These are phyloP conservation scores for Delphinapterus leucas DNA, from an alignment of 2,113 vertebrate species.

Conservation along the genomic window DNA sequence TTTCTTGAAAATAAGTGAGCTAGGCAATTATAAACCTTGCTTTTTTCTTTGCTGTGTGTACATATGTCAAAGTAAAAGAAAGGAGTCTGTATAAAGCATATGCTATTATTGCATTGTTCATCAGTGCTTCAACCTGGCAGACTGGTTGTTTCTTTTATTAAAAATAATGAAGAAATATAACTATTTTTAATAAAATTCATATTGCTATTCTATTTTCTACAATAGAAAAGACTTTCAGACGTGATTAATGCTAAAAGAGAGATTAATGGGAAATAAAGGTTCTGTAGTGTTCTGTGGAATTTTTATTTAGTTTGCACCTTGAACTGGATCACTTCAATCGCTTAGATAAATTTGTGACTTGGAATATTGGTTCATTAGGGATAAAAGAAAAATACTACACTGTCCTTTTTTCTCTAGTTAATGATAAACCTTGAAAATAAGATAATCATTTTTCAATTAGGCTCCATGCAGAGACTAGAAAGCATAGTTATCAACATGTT, in stretches of 20 bases:
- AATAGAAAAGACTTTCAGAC: conserved; percentile 24
- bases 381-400: neutral
- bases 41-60: neutral
- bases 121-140: neutral
- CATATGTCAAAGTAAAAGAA: neutral
- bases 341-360: neutral
- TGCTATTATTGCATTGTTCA: neutral
- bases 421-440: conserved; percentile 47
- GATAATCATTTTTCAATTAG: conserved; percentile 52
- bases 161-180: conserved; percentile 17
- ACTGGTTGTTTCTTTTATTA: neutral
- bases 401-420: conserved; percentile 34
- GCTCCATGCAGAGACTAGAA: neutral
- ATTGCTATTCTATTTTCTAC: conserved; percentile 27
- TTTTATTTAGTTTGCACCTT: conserved; percentile 22
- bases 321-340: conserved; percentile 17
- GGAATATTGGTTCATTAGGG: conserved; percentile 18
- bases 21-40: neutral
- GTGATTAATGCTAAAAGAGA: conserved; percentile 16
- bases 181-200: conserved; percentile 17
- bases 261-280: neutral
- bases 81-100: neutral
- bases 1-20: conserved; percentile 10
- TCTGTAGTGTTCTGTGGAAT: conserved; percentile 17
- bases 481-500: neutral